Evolutionary conservation across 2,797 vertebrate genomes (phyloP), one percentile per base, ranked within the genome.

Genomic region (Pterois miles): DNA sequence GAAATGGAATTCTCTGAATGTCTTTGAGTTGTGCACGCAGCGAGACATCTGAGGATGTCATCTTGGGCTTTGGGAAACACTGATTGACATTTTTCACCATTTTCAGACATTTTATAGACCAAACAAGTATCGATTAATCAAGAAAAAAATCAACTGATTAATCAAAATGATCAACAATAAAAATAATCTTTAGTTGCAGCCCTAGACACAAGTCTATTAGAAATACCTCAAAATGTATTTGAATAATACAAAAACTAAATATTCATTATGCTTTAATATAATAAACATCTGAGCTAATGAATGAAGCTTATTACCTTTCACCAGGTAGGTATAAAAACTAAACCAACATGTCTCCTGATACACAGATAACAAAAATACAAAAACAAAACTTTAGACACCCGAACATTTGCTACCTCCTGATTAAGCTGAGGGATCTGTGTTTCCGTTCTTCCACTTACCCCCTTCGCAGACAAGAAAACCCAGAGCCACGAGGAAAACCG

Each of bases 391-490:
- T 14, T 6, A 36, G 13, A 31, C 22, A 64, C 1, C 7, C 2
- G 3, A 36, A 38, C 36, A 59, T 60, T 11, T 31, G 9, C 13
- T 14, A 36, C 0, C 7, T 33, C 10, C 27, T 25, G 4, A 5
- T 9, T 6, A 54, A 70, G 40, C 4, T 9, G 4, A 7, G 2
- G 46, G 1, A 48, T 16, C n/a, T 12, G 2, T 16, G 2, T 7
- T 48, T 46, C 14, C 4, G 22, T 50, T 46, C 0, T 0, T 57
- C 16, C 4, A 46, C 93, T 93, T 77, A 96, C 95, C 93, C 71
- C 86, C 91, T 81, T 90, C 82, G 22, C 92, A 93, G 57, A 88
- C 29, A 65, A 92, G 53, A 86, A 91, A 78, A 13, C 88, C 84
- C 76, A 94, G 71, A 25, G 87, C 90, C 82, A 89, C 31, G 38